phyloP scores from a whole-genome alignment of 2,797 vertebrate species.

The Cygnus olor region DNA sequence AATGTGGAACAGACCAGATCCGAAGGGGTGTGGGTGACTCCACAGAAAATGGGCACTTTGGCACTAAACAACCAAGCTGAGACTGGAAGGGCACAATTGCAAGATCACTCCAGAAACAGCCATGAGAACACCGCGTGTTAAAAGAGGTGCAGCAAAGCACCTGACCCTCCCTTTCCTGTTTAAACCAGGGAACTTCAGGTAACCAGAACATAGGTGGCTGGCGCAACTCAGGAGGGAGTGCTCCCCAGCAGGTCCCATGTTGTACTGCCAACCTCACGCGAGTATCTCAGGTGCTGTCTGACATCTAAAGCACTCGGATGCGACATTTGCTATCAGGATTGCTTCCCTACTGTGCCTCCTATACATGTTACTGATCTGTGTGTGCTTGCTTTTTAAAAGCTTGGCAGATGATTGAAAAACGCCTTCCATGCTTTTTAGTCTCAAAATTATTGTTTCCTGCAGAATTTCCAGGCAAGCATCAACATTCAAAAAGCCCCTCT shows the following conservation, averaged over 20 bases:
- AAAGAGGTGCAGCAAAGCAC: background rate
- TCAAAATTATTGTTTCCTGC: background rate
- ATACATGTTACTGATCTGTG: background rate
- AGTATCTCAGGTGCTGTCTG: background rate
- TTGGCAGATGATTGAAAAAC: background rate
- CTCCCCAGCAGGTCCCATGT: background rate
- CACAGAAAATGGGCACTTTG: background rate
- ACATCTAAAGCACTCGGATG: background rate
- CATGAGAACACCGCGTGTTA: rapidly evolving
- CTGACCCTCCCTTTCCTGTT: background rate
- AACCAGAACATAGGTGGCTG: background rate
- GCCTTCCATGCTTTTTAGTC: background rate
- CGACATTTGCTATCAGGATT: background rate
- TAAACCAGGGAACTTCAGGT: background rate
- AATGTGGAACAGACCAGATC: rapidly evolving
- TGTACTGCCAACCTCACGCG: background rate
- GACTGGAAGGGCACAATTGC: background rate
- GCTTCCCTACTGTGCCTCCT: background rate
- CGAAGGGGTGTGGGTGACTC: background rate
- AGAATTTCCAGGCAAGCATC: background rate
- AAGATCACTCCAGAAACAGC: background rate
- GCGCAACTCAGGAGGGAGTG: background rate
- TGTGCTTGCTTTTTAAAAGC: background rate
- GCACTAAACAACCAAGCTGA: background rate
- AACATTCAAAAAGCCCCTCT: background rate